Evolutionary conservation across 2,888 invertebrate species (phyloP).

Genomic region (Entomobrya proxima): DNA sequence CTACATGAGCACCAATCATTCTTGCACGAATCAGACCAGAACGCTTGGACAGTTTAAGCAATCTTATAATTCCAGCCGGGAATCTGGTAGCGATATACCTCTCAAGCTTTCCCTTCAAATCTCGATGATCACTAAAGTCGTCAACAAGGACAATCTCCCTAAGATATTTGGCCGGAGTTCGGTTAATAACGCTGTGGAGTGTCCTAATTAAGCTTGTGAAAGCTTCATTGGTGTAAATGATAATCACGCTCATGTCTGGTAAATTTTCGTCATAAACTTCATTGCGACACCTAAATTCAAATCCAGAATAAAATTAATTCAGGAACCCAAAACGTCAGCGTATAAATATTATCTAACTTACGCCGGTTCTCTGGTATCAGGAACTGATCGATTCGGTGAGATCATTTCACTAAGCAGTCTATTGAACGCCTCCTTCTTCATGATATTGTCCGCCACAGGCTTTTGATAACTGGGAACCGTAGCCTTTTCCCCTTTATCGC

Average conservation of each 20-base stretch:
- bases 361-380: constrained; percentile 81
- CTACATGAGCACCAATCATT: constrained; percentile 89
- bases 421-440: constrained; percentile 91
- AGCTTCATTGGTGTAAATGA: constrained; percentile 94
- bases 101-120: constrained; percentile 86
- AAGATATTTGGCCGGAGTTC: constrained; percentile 84
- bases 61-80: constrained; percentile 82
- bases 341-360: constrained; percentile 76
- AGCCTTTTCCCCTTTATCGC: constrained; percentile 85
- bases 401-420: constrained; percentile 92
- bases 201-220: constrained; percentile 90
- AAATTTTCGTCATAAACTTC: constrained; percentile 83
- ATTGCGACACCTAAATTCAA: constrained; percentile 80
- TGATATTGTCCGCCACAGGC: constrained; percentile 81
- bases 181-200: constrained; percentile 91
- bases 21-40: constrained; percentile 94
- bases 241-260: constrained; percentile 86
- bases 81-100: constrained; percentile 87
- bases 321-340: background rate
- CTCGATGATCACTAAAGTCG: constrained; percentile 86
- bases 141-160: constrained; percentile 97
- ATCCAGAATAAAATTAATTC: background rate
- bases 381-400: constrained; percentile 87
- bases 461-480: constrained; percentile 83
- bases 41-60: constrained; percentile 82